Evolutionary conservation across 2,888 invertebrate species (phyloP).

Genomic region (Phortica magna): DNA sequence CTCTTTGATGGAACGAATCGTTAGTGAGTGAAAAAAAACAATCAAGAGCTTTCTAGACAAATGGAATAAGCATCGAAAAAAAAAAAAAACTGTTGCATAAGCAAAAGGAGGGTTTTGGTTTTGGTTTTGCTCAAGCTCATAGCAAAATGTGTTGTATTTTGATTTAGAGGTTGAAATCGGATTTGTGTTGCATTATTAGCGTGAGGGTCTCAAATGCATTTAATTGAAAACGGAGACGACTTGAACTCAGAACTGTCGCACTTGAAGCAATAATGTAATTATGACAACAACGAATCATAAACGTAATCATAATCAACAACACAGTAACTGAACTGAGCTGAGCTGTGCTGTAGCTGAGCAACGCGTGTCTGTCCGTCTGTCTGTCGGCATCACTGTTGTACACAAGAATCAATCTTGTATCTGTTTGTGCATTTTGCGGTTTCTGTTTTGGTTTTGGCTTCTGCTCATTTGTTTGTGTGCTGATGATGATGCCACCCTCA

Average conservation of each 20-base stretch:
- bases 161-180: slow-evolving; percentile 38
- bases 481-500: slow-evolving; percentile 64
- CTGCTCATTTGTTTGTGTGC: slow-evolving; percentile 25
- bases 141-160: slow-evolving; percentile 59
- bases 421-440: slow-evolving; percentile 48
- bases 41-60: background rate
- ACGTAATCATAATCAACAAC: background rate
- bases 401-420: slow-evolving; percentile 37
- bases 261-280: slow-evolving; percentile 52
- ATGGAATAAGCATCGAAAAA: too few relatives aligned
- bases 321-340: background rate
- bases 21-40: slow-evolving; percentile 6
- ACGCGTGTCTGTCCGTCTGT: slow-evolving; percentile 12
- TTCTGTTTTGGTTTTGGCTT: background rate
- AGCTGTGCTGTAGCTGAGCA: slow-evolving; percentile 42
- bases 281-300: slow-evolving; percentile 10
- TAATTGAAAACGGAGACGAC: slow-evolving; percentile 56
- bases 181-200: slow-evolving; percentile 26
- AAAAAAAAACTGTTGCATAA: background rate
- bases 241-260: slow-evolving; percentile 57
- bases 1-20: slow-evolving; percentile 27
- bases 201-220: slow-evolving; percentile 18
- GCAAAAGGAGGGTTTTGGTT: background rate
- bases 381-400: slow-evolving; percentile 36
- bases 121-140: slow-evolving; percentile 56